These are phyloP conservation scores for Cryptophagus acutangulus DNA, from an alignment of 2,888 invertebrate genomes.

Conservation along the genomic window DNA sequence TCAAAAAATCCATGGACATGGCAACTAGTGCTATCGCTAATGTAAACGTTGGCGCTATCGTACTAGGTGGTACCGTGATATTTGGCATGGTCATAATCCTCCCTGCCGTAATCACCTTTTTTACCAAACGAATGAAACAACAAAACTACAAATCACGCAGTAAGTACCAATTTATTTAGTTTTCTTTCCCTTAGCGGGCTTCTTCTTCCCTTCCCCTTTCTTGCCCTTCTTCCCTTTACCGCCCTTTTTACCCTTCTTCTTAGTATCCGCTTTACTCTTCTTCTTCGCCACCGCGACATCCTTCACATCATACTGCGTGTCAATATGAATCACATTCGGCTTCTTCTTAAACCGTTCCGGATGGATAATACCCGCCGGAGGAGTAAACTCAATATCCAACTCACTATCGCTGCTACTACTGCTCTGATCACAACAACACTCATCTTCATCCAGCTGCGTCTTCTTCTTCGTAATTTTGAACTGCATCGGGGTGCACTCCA, in stretches of 20 bases:
- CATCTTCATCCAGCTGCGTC: slow-evolving; percentile 44
- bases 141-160: slow-evolving; percentile 10
- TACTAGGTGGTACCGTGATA: slow-evolving; percentile 55
- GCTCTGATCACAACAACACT: slow-evolving; percentile 29
- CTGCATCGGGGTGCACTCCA: slow-evolving; percentile 62
- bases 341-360: slow-evolving; percentile 50
- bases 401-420: slow-evolving; percentile 53
- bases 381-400: slow-evolving; percentile 67
- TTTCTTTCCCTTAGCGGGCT: neutral
- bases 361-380: slow-evolving; percentile 64
- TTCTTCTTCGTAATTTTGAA: slow-evolving; percentile 62
- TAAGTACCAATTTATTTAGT: slow-evolving; percentile 12
- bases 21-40: slow-evolving; percentile 54
- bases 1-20: slow-evolving; percentile 51
- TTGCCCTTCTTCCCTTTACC: slow-evolving; percentile 16
- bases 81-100: slow-evolving; percentile 54
- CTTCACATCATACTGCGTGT: slow-evolving; percentile 57
- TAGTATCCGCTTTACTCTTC: slow-evolving; percentile 19
- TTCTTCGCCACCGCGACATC: slow-evolving; percentile 41
- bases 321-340: slow-evolving; percentile 52
- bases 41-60: slow-evolving; percentile 57
- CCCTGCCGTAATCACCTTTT: slow-evolving; percentile 47
- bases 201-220: slow-evolving; percentile 21
- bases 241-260: slow-evolving; percentile 20
- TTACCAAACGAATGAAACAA: slow-evolving; percentile 27